These are phyloP conservation scores for Morus bassanus DNA, from an alignment of 2,797 vertebrate species.

Conservation along the genomic window DNA sequence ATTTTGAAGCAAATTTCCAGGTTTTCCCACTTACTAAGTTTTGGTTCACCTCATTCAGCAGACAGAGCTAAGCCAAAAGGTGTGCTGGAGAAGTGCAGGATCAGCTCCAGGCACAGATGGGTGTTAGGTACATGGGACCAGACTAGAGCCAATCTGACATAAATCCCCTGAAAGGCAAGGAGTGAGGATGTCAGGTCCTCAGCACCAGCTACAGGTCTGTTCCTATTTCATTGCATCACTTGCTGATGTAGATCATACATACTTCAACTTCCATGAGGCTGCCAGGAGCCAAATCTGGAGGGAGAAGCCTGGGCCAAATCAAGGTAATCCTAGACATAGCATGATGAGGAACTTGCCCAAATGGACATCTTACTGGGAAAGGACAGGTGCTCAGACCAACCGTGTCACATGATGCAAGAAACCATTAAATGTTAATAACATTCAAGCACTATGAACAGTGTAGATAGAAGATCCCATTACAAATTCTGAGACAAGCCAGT, in stretches of 20 bases:
- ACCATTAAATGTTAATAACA: background rate
- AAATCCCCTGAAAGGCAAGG: background rate
- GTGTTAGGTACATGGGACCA: background rate
- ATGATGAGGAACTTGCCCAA: background rate
- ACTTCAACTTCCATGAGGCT: background rate
- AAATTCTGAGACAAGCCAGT: background rate
- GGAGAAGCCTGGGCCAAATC: background rate
- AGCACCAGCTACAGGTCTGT: background rate
- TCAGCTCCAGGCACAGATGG: background rate
- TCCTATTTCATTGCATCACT: background rate
- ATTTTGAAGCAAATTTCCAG: background rate
- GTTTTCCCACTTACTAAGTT: background rate
- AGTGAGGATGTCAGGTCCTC: background rate
- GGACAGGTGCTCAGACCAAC: background rate
- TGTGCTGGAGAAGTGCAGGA: background rate
- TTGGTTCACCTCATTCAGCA: background rate
- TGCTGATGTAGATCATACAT: background rate
- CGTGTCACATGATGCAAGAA: background rate
- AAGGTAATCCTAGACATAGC: background rate
- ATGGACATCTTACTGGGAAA: background rate
- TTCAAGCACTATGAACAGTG: background rate
- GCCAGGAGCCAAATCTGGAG: background rate
- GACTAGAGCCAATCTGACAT: background rate
- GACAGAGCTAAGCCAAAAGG: background rate
- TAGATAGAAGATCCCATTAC: background rate